Evolutionary conservation across 2,888 invertebrate genomes (phyloP).

Genomic region (Neocrepidodera transversa): DNA sequence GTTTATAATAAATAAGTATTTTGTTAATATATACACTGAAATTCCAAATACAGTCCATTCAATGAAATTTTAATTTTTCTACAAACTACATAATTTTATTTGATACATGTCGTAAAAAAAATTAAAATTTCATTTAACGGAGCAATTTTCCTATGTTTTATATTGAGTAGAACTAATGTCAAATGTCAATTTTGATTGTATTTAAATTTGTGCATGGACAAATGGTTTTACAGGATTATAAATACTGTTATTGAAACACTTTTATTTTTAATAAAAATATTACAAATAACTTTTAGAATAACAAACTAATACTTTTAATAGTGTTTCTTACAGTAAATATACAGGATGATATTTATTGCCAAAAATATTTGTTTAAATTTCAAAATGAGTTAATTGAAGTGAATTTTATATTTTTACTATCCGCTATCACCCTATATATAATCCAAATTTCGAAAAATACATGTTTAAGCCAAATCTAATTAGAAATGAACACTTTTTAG

Average conservation of each 20-base stretch:
- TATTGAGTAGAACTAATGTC: constrained; percentile 23
- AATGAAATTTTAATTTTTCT: constrained; percentile 3
- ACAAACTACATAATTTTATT: background rate
- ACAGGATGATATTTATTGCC: constrained; percentile 8
- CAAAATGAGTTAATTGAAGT: too few species aligned
- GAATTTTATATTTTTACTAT: too few species aligned
- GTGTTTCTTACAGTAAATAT: constrained; percentile 20
- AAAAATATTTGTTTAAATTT: too few species aligned
- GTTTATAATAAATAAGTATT: constrained; percentile 20
- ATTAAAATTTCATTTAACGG: constrained; percentile 1
- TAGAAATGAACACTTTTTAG: constrained; percentile 57
- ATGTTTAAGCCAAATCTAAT: constrained; percentile 23
- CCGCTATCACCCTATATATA: background rate
- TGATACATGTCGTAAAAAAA: too few species aligned
- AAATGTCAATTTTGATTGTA: constrained; percentile 22
- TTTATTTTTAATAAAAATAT: background rate
- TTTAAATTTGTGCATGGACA: constrained; percentile 22
- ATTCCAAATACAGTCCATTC: constrained; percentile 7
- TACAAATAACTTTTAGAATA: background rate
- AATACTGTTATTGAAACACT: constrained; percentile 6
- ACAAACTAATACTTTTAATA: background rate
- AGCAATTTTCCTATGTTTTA: constrained; percentile 1
- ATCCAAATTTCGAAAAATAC: constrained; percentile 12
- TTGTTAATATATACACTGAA: constrained; percentile 17
- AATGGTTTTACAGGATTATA: constrained; percentile 42